Percentiles rank a stretch among this genome's conserved stretches.
phyloP scores from a whole-genome alignment of 2,113 vertebrate genomes.

The Larimichthys polyactis region DNA sequence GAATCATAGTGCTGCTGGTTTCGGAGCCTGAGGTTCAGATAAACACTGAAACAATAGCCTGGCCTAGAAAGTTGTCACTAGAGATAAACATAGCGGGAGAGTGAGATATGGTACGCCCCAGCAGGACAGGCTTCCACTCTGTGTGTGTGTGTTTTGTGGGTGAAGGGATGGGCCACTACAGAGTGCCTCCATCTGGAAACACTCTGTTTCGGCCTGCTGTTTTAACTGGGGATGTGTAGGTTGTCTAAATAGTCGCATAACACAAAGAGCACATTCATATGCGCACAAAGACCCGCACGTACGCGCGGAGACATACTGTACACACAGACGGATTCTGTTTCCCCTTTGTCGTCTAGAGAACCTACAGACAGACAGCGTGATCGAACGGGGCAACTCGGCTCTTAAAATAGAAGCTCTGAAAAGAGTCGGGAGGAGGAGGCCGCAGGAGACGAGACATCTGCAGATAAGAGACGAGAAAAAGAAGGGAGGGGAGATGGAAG shows the following conservation, averaged over 20 bases:
- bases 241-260: slow-evolving; percentile 68
- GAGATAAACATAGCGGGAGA: slow-evolving; percentile 74
- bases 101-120: slow-evolving; percentile 58
- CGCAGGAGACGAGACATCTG: slow-evolving; percentile 43
- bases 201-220: slow-evolving; percentile 57
- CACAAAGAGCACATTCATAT: slow-evolving; percentile 28
- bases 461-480: slow-evolving; percentile 59
- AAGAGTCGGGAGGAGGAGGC: slow-evolving; percentile 24
- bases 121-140: slow-evolving; percentile 44
- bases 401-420: slow-evolving; percentile 65
- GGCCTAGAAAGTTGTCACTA: slow-evolving; percentile 74
- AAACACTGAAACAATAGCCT: slow-evolving; percentile 78
- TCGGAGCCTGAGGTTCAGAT: slow-evolving; percentile 69
- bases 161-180: slow-evolving; percentile 45
- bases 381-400: slow-evolving; percentile 38
- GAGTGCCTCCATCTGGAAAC: slow-evolving; percentile 75
- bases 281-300: slow-evolving; percentile 6
- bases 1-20: slow-evolving; percentile 65
- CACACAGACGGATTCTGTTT: slow-evolving; percentile 60
- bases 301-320: slow-evolving; percentile 19
- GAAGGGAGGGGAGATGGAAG: slow-evolving; percentile 28
- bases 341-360: slow-evolving; percentile 52
- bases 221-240: slow-evolving; percentile 61
- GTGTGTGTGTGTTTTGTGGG: slow-evolving; percentile 31
- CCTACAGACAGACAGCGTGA: slow-evolving; percentile 53